Conservation (phyloP, 2,888 invertebrate genomes). For the Helicoverpa assulta region DNA sequence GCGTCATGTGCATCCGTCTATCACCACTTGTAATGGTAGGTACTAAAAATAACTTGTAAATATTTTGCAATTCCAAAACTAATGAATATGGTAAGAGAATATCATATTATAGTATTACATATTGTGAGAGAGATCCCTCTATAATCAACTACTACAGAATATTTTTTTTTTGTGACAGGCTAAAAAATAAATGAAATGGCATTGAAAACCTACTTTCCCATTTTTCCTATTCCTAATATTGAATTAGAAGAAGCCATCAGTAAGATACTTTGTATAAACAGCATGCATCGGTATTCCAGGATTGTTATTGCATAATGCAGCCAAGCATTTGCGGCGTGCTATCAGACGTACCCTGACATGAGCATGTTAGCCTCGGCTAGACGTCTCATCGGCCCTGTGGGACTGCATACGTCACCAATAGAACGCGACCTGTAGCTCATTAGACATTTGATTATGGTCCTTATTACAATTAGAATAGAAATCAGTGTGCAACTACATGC, state of each 20-base stretch:
- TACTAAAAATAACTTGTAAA: no score
- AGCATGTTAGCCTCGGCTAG: not conserved
- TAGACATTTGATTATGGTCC: not conserved
- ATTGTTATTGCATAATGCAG: conserved; percentile 4
- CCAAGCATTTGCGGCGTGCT: conserved; percentile 18
- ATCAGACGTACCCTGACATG: conserved; percentile 21
- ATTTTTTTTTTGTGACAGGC: no score
- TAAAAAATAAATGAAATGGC: no score
- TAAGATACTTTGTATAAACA: not conserved
- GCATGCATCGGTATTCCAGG: not conserved
- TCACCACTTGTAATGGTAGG: no score
- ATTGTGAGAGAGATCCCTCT: no score
- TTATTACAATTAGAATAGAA: not conserved
- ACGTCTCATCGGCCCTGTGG: not conserved
- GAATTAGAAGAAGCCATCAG: not conserved
- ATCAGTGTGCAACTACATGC: not conserved
- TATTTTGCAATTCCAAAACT: no score
- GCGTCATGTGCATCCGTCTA: no score
- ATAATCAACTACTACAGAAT: no score
- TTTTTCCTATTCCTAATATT: not conserved
- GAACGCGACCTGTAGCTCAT: not conserved
- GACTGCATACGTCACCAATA: not conserved
- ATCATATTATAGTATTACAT: no score
- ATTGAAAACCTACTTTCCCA: no score
- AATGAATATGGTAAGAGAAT: no score